phyloP scores from a whole-genome alignment of 2,113 vertebrate genomes.

The Chloroceryle aenea region DNA sequence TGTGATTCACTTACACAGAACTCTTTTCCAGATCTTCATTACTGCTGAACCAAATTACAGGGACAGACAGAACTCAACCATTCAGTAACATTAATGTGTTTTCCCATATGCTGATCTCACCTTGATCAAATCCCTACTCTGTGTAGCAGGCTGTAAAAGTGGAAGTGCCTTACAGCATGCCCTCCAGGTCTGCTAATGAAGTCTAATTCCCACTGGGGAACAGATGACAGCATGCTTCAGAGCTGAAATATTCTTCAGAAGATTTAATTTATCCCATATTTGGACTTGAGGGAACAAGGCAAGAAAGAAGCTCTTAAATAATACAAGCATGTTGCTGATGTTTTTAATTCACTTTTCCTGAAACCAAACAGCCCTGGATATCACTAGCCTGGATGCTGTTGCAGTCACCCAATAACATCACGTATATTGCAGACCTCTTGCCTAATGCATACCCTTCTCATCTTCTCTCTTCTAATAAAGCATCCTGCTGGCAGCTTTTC shows the following conservation, averaged over 20 bases:
- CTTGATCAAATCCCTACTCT: background rate
- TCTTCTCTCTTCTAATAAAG: background rate
- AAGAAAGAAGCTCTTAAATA: background rate
- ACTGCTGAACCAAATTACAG: background rate
- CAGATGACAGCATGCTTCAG: background rate
- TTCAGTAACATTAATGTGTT: background rate
- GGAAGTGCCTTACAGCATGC: background rate
- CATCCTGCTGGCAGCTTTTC: background rate
- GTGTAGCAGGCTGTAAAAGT: background rate
- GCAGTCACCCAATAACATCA: background rate
- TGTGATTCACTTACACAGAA: background rate
- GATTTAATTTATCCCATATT: background rate
- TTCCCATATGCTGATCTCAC: background rate
- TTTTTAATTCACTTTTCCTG: background rate
- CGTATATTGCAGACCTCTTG: background rate
- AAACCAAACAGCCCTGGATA: background rate
- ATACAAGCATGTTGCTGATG: background rate
- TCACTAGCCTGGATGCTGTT: background rate
- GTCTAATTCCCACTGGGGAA: background rate
- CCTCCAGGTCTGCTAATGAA: constrained; percentile 13
- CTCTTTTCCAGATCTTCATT: background rate
- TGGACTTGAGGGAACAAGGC: background rate
- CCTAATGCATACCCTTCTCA: background rate
- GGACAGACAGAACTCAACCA: background rate
- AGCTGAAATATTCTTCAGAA: constrained; percentile 16